Evolutionary conservation across 2,113 vertebrate species (phyloP).

Genomic region (Cebidichthys violaceus): DNA sequence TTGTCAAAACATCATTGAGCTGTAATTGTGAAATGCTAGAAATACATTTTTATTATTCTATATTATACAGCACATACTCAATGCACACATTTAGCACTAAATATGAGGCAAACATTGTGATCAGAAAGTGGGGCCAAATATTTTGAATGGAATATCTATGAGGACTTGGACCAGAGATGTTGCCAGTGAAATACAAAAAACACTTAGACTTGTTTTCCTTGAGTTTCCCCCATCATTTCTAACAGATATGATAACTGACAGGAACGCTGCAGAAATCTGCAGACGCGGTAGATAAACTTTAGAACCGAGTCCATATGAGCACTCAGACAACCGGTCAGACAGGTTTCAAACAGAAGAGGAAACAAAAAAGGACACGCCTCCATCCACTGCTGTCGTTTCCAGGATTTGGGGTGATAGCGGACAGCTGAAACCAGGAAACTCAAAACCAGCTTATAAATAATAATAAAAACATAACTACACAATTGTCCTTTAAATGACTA

Average conservation of each 20-base stretch:
- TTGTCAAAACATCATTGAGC: not conserved
- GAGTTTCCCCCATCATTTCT: not conserved
- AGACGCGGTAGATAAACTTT: not conserved
- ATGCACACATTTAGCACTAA: not conserved
- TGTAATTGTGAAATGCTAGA: not conserved
- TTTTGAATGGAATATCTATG: not conserved
- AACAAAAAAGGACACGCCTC: not conserved
- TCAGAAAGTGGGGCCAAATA: not conserved
- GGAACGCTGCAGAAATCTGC: not conserved
- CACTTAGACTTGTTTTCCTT: not conserved
- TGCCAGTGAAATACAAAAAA: not conserved
- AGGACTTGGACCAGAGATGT: not conserved
- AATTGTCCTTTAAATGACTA: not conserved
- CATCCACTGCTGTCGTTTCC: not conserved
- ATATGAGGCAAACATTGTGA: not conserved
- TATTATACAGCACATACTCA: not conserved
- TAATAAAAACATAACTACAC: not conserved
- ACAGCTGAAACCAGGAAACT: not conserved
- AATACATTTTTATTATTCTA: not conserved
- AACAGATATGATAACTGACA: not conserved
- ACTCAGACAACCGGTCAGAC: not conserved
- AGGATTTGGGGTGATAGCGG: not conserved
- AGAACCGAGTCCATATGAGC: not conserved
- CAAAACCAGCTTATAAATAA: not conserved
- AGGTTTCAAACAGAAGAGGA: not conserved